Percentiles rank a stretch among this genome's conserved stretches.
phyloP scores from a whole-genome alignment of 2,113 vertebrate species.

The Chionodraco myersi region DNA sequence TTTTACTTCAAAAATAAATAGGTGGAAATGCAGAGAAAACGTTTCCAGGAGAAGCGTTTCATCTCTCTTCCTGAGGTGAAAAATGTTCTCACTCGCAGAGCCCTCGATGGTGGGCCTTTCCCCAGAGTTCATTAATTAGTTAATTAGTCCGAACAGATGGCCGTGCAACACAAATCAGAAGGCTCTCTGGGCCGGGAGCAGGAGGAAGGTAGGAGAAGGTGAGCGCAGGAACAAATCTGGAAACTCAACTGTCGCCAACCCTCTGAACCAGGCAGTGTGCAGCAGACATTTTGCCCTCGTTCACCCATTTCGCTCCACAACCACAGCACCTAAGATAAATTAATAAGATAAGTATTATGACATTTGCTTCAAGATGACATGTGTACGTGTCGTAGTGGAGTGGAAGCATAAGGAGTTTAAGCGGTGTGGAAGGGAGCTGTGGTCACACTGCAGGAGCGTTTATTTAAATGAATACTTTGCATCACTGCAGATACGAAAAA shows the following conservation, averaged over 20 bases:
- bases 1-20: constrained; percentile 16
- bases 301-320: constrained; percentile 60
- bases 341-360: constrained; percentile 34
- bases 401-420: not conserved
- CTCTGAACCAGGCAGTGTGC: constrained; percentile 51
- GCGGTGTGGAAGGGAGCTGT: constrained; percentile 6
- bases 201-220: constrained; percentile 74
- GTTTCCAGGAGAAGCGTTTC: constrained; percentile 66
- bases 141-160: constrained; percentile 87
- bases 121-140: constrained; percentile 86
- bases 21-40: constrained; percentile 36
- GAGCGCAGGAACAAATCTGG: constrained; percentile 53
- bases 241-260: constrained; percentile 63
- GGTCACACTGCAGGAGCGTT: constrained; percentile 60
- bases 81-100: constrained; percentile 67
- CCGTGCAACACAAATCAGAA: constrained; percentile 81
- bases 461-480: constrained; percentile 79
- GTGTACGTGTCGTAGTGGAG: not conserved
- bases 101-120: constrained; percentile 74
- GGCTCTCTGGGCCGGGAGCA: constrained; percentile 73
- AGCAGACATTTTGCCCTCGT: constrained; percentile 65
- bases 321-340: constrained; percentile 34
- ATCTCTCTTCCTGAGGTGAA: constrained; percentile 80
- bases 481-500: constrained; percentile 80
- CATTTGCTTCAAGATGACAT: constrained; percentile 27